Conservation (phyloP, 1,140 invertebrate species). For the Brachionus manjavacas region DNA sequence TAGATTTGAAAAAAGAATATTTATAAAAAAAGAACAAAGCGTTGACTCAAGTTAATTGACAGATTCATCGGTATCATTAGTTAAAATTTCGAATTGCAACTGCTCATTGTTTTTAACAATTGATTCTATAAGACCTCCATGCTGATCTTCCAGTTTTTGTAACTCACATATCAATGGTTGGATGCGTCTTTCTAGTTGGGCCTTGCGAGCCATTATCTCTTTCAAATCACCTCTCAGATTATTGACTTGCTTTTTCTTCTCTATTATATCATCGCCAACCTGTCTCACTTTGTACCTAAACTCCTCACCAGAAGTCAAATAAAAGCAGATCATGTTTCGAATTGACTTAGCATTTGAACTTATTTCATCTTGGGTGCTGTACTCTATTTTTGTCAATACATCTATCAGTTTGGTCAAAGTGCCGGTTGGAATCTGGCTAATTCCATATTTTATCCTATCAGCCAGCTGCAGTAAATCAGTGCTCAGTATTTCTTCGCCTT, state of each 20-base stretch:
- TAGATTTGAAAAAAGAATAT: neutral
- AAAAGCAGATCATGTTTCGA: constrained; percentile 38
- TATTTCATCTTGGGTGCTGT: constrained; percentile 26
- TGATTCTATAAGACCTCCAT: constrained; percentile 14
- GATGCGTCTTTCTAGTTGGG: constrained; percentile 29
- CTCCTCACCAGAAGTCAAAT: constrained; percentile 37
- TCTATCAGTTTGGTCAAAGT: constrained; percentile 28
- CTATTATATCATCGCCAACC: constrained; percentile 28
- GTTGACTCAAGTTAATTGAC: neutral
- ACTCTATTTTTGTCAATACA: constrained; percentile 20
- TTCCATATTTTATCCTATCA: constrained; percentile 40
- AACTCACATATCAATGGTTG: constrained; percentile 35
- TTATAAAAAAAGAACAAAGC: neutral
- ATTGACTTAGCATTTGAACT: constrained; percentile 28
- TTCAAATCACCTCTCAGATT: constrained; percentile 30
- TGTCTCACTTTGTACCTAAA: constrained; percentile 35
- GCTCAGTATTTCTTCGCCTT: constrained; percentile 40
- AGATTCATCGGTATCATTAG: constrained; percentile 30
- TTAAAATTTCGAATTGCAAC: constrained; percentile 16
- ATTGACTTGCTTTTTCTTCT: constrained; percentile 41
- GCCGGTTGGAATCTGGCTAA: constrained; percentile 23
- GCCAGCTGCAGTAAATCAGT: constrained; percentile 33
- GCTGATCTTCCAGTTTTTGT: constrained; percentile 40
- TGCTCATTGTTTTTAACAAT: constrained; percentile 14
- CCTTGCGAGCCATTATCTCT: constrained; percentile 38